Percentiles rank a stretch among this genome's conserved stretches.
These are phyloP conservation scores for Glyphotaelius pellucidus DNA, from an alignment of 2,888 invertebrate species.

Conservation along the genomic window DNA sequence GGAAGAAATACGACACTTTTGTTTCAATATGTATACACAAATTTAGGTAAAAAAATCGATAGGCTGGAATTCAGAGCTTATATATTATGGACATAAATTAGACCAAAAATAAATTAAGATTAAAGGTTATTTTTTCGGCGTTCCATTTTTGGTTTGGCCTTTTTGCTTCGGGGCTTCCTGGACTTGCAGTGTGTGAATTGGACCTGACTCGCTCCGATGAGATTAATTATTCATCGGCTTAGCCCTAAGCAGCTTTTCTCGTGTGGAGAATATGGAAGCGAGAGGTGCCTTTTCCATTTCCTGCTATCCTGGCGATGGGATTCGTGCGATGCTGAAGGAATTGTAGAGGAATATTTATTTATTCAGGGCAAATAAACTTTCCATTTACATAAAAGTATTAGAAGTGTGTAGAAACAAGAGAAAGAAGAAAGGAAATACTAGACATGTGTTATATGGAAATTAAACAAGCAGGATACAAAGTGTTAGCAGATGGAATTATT, in stretches of 20 bases:
- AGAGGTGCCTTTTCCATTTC: slow-evolving; percentile 53
- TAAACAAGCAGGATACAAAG: too few species aligned
- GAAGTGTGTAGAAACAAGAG: background rate
- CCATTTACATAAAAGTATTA: background rate
- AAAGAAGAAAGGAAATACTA: background rate
- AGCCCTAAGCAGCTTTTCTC: slow-evolving; percentile 60
- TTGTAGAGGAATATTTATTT: background rate
- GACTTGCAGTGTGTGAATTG: slow-evolving; percentile 17
- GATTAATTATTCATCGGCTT: slow-evolving; percentile 66
- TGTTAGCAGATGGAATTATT: too few species aligned
- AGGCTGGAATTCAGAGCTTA: too few species aligned
- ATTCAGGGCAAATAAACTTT: background rate
- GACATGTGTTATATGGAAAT: background rate
- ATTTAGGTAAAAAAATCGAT: too few species aligned
- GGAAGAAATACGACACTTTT: too few species aligned
- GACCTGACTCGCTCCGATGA: slow-evolving; percentile 39
- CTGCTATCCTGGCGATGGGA: background rate
- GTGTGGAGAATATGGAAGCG: slow-evolving; percentile 59
- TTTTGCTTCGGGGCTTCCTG: background rate
- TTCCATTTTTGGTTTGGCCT: background rate
- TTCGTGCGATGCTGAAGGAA: background rate
- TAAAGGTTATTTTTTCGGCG: background rate
- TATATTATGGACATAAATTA: background rate
- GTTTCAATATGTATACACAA: too few species aligned
- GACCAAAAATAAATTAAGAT: background rate